phyloP scores from a whole-genome alignment of 2,113 vertebrate genomes.

The Caloenas nicobarica region DNA sequence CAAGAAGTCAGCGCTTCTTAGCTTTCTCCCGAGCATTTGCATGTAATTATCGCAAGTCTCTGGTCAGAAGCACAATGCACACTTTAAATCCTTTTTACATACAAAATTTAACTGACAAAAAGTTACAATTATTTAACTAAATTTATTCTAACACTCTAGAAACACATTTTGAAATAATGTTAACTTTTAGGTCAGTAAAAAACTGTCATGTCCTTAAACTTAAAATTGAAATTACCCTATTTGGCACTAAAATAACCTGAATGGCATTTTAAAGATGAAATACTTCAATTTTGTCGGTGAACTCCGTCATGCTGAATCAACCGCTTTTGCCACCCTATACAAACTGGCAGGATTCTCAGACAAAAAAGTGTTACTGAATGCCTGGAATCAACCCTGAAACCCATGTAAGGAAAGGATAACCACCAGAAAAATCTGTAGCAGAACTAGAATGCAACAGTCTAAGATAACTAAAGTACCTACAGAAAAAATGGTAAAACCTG shows the following conservation, averaged over 20 bases:
- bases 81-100: background rate
- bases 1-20: background rate
- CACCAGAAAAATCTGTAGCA: background rate
- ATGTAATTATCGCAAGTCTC: background rate
- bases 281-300: background rate
- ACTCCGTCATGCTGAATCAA: background rate
- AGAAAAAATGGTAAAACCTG: background rate
- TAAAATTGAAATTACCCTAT: background rate
- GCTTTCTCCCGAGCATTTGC: background rate
- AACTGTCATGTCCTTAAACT: background rate
- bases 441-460: background rate
- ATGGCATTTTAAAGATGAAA: background rate
- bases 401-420: background rate
- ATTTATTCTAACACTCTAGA: background rate
- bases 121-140: background rate
- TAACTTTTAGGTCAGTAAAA: background rate
- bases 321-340: background rate
- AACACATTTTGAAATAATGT: background rate
- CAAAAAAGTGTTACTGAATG: background rate
- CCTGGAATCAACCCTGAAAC: background rate
- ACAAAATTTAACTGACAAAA: background rate
- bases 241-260: background rate
- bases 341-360: background rate
- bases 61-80: rapidly evolving
- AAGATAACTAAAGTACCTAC: background rate